Conservation (phyloP, 37 sponge, comb jelly and placozoan species). For the Cliona cf. orientalis region DNA sequence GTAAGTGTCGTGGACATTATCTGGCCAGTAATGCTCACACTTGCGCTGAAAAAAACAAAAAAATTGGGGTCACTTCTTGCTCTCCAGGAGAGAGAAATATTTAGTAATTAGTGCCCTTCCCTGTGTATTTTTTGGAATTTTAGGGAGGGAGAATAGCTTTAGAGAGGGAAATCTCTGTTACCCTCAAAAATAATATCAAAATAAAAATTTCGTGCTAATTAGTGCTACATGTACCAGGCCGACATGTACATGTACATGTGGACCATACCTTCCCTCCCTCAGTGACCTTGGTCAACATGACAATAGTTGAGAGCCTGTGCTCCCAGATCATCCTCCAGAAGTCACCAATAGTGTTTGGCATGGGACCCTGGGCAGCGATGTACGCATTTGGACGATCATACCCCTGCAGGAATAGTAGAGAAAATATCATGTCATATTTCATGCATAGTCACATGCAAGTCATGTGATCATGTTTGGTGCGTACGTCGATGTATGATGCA, state of each 20-base stretch:
- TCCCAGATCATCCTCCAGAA: slow-evolving; percentile 88
- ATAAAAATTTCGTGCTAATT: neutral
- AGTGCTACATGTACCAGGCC: neutral
- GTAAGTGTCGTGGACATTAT: slow-evolving; percentile 46
- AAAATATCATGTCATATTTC: neutral
- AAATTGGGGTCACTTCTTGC: too few species aligned
- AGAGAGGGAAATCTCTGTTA: too few species aligned
- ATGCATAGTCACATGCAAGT: neutral
- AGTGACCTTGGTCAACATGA: slow-evolving; percentile 71
- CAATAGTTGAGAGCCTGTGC: slow-evolving; percentile 43
- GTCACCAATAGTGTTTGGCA: slow-evolving; percentile 56
- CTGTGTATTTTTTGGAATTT: too few species aligned
- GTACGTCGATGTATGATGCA: slow-evolving; percentile 67
- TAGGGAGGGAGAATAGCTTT: too few species aligned
- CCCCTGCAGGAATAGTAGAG: slow-evolving; percentile 16
- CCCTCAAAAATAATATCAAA: neutral
- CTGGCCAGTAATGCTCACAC: slow-evolving; percentile 94
- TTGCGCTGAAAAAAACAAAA: slow-evolving; percentile 81
- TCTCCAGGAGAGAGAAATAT: too few species aligned
- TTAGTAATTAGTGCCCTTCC: too few species aligned
- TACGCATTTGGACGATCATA: slow-evolving; percentile 34
- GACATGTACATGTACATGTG: too few species aligned
- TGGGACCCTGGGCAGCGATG: slow-evolving; percentile 78
- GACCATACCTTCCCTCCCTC: slow-evolving; percentile 74
- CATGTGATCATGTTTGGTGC: neutral